A percentile compares a stretch with the other conserved stretches of the same genome.
These are phyloP conservation scores for Aldabrachelys gigantea DNA, from an alignment of 2,113 vertebrate species.

Conservation along the genomic window DNA sequence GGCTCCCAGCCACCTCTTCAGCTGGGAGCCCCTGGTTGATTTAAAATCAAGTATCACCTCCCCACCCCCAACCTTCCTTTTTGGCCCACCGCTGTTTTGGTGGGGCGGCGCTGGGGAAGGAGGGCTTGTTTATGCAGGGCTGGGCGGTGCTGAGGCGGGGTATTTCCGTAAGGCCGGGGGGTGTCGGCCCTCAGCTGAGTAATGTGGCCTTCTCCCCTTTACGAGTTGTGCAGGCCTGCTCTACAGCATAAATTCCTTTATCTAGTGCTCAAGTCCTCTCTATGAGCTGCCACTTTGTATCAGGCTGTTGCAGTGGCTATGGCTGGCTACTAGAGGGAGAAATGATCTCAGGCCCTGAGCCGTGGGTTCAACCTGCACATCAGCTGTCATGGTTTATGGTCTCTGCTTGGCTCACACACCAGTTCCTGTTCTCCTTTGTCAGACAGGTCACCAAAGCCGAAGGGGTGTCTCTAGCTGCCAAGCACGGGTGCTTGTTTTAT, in stretches of 20 bases:
- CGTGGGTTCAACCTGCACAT: neutral
- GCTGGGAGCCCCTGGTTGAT: too few species aligned
- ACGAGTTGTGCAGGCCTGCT: too few species aligned
- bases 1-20: too few species aligned
- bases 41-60: too few species aligned
- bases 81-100: too few species aligned
- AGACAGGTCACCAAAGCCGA: conserved; percentile 90
- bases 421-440: neutral
- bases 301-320: neutral
- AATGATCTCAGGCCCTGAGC: neutral
- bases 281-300: neutral
- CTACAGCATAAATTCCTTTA: neutral
- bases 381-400: neutral
- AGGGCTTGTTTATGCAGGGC: too few species aligned
- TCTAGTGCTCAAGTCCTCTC: neutral
- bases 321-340: neutral
- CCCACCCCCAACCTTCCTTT: too few species aligned
- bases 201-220: too few species aligned
- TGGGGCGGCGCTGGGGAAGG: too few species aligned
- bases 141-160: too few species aligned
- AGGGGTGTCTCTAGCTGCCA: conserved; percentile 81
- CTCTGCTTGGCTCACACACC: neutral
- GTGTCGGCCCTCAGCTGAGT: too few species aligned
- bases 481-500: conserved; percentile 84
- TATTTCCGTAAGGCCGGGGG: too few species aligned